phyloP scores from a whole-genome alignment of 2,888 invertebrate species.

The Rhingia campestris region DNA sequence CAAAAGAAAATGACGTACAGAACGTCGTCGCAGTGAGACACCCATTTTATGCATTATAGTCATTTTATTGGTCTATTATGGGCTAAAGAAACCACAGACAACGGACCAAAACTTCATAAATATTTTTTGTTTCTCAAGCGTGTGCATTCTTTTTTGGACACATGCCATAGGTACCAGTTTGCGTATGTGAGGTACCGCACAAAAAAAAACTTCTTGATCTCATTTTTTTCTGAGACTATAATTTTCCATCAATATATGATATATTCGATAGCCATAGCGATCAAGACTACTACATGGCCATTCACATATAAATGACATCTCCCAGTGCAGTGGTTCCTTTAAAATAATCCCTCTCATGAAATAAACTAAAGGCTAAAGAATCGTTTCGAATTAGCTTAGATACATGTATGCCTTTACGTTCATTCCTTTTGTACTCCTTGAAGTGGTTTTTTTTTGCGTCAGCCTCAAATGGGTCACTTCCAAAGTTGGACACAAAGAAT shows the following conservation, averaged over 20 bases:
- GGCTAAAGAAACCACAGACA: slow-evolving; percentile 6
- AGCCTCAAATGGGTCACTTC: slow-evolving; percentile 14
- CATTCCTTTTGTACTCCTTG: slow-evolving; percentile 1
- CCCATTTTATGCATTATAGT: slow-evolving; percentile 19
- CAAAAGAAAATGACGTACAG: slow-evolving; percentile 13
- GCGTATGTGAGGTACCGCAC: slow-evolving; percentile 23
- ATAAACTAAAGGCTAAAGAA: slow-evolving; percentile 7
- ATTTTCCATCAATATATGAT: slow-evolving; percentile 16
- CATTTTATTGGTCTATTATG: slow-evolving; percentile 41
- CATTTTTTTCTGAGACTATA: neutral
- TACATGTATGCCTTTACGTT: neutral
- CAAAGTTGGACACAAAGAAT: neutral
- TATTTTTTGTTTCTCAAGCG: neutral
- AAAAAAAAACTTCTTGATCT: slow-evolving; percentile 16
- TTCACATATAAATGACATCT: neutral
- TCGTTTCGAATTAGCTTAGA: neutral
- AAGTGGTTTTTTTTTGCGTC: neutral
- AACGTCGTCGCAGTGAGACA: slow-evolving; percentile 47
- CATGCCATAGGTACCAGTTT: slow-evolving; percentile 49
- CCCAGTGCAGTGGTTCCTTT: neutral
- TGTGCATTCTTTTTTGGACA: slow-evolving; percentile 30
- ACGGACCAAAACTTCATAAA: neutral
- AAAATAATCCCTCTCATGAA: slow-evolving; percentile 4
- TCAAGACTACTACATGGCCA: slow-evolving; percentile 14
- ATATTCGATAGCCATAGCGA: slow-evolving; percentile 9